phyloP scores from a whole-genome alignment of 2,797 vertebrate species.

The Takifugu rubripes region DNA sequence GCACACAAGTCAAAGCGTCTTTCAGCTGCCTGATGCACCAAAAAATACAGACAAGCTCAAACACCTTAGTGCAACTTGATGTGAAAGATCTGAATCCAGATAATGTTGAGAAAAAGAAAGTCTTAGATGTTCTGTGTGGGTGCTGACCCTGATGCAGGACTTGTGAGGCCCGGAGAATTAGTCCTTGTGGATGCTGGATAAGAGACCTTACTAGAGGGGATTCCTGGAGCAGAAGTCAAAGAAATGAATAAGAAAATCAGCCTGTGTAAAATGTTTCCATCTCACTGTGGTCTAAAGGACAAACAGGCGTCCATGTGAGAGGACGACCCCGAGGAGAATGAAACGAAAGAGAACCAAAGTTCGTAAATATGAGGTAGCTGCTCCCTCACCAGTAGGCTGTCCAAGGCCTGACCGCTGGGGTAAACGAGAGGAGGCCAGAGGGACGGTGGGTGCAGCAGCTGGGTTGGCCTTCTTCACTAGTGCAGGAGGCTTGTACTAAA shows the following conservation, averaged over 20 bases:
- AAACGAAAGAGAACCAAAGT: neutral
- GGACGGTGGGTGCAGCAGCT: constrained; percentile 62
- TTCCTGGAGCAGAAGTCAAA: constrained; percentile 62
- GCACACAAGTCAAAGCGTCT: no score
- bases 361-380: neutral
- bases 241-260: neutral
- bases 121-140: neutral
- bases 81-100: no score
- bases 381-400: constrained; percentile 64
- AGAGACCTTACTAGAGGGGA: constrained; percentile 76
- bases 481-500: constrained; percentile 81
- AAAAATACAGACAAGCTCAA: neutral
- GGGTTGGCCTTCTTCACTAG: constrained; percentile 81
- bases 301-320: no score
- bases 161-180: constrained; percentile 69
- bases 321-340: no score
- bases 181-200: constrained; percentile 72
- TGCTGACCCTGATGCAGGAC: constrained; percentile 83
- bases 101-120: no score
- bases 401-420: constrained; percentile 83
- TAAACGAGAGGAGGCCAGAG: constrained; percentile 82
- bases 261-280: neutral
- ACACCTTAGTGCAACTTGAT: no score
- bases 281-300: neutral
- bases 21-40: neutral